Base-by-base conservation (phyloP, 2,888 invertebrate species). In the Meteorus cinctellus region DNA sequence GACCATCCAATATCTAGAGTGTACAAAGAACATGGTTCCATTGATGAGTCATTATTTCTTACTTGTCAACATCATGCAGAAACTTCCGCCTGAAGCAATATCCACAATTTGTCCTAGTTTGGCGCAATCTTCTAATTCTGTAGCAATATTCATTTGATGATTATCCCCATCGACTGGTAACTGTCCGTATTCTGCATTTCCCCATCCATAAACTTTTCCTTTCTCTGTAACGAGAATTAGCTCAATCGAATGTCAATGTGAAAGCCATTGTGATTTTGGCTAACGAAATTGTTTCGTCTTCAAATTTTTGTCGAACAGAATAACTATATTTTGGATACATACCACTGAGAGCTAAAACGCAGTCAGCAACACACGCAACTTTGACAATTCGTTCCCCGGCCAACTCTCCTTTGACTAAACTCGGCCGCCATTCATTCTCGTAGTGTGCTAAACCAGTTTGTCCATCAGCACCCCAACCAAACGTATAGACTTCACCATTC, bases 121-220 rank as follows among this genome's bases (percentile, higher is more conserved):
- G 70, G 92, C 91, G 0, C 94, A 92, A 67, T 94, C 90, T 55
- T 91, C 90, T 2, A 96, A 86, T 27, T 93, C 91, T 55, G 92
- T 93, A 0, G 98, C 95, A 82, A 91, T 91, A 85, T 93, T 94
- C 4, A 97, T 91, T 90, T 97, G 97, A 83, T 94, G 95, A 65
- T 90, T 90, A 10, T 91, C 90, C 12, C 87, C 90, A 76, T 88
- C 85, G 83, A 91, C 90, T 34, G 92, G 91, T 51, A 99, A 91
- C 89, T 98, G 98, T 0, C 94, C 94, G 86, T 98, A 98, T 90
- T 99, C 98, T 0, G 96, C 95, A 89, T 98, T 98, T 8, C 99
- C 98, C 98, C 98, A 99, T 0, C 98, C 98, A 90, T 98, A 98
- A 1, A 97, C 92, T 84, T 97, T 96, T 4, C 98, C 98, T 83